phyloP scores from a whole-genome alignment of 2,888 invertebrate species.

The Macrosoma leucophasiata region DNA sequence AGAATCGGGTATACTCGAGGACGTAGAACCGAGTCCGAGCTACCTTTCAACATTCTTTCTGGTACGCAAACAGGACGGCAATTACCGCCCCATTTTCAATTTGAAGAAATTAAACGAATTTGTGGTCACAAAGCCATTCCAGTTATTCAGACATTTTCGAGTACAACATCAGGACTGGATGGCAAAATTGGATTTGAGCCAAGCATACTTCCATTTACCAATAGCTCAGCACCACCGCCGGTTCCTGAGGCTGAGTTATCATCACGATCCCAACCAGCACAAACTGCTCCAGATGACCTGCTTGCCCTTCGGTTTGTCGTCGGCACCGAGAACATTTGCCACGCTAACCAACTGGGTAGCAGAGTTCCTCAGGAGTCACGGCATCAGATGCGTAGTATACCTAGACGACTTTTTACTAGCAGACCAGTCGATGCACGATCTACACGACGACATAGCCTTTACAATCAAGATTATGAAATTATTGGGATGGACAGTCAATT shows the following conservation, averaged over 20 bases:
- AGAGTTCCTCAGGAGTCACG: slow-evolving; percentile 18
- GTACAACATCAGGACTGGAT: slow-evolving; percentile 21
- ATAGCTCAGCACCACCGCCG: slow-evolving; percentile 8
- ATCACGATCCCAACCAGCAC: slow-evolving; percentile 19
- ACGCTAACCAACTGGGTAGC: slow-evolving; percentile 29
- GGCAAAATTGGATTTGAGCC: slow-evolving; percentile 21
- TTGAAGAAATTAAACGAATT: slow-evolving; percentile 18
- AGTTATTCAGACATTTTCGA: slow-evolving; percentile 17
- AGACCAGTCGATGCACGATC: slow-evolving; percentile 4
- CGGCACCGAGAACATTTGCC: slow-evolving; percentile 26
- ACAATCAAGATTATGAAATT: slow-evolving; percentile 8
- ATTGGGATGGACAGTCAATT: slow-evolving; percentile 23
- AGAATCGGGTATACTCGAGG: slow-evolving; percentile 14
- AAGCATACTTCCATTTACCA: slow-evolving; percentile 23
- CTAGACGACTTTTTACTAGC: slow-evolving; percentile 29
- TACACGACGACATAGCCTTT: slow-evolving; percentile 2
- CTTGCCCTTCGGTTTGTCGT: slow-evolving; percentile 20
- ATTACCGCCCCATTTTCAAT: slow-evolving; percentile 17
- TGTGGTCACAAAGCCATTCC: slow-evolving; percentile 13
- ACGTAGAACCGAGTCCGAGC: slow-evolving; percentile 12
- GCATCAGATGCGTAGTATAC: slow-evolving; percentile 29
- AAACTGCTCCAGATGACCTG: slow-evolving; percentile 13
- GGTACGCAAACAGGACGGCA: slow-evolving; percentile 17
- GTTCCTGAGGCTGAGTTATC: slow-evolving; percentile 6
- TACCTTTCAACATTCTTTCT: slow-evolving; percentile 21